Evolutionary conservation across 37 sponge, comb jelly and placozoan species (phyloP).

Genomic region (Aplysina aerophoba): DNA sequence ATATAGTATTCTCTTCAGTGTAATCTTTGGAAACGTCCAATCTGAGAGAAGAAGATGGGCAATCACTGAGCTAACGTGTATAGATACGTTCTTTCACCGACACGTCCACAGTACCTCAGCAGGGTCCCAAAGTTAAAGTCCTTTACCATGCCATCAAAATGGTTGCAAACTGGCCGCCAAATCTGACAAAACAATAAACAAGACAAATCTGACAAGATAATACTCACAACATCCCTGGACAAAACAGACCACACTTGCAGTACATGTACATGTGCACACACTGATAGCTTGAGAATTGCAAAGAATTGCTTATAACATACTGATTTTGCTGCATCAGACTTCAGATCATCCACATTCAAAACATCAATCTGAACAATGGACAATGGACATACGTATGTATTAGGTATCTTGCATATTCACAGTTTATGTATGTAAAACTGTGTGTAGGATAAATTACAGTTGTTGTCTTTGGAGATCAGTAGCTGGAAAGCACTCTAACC

Average conservation of each 20-base stretch:
- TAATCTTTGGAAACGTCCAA: constrained; percentile 87
- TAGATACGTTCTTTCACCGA: not conserved
- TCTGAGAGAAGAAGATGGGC: constrained; percentile 44
- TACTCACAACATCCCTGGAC: too few species aligned
- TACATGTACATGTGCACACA: too few species aligned
- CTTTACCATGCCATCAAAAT: constrained; percentile 74
- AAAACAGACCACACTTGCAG: too few species aligned
- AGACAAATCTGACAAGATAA: too few species aligned
- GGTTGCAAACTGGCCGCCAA: constrained; percentile 87
- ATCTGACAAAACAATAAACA: constrained; percentile 28
- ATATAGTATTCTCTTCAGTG: constrained; percentile 81
- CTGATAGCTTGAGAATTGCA: too few species aligned
- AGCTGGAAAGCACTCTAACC: too few species aligned
- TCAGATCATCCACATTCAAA: constrained; percentile 68
- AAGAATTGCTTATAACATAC: too few species aligned
- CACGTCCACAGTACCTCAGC: constrained; percentile 55
- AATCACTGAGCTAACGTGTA: not conserved
- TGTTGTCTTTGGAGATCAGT: too few species aligned
- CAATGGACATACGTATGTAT: not conserved
- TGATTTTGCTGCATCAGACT: constrained; percentile 71
- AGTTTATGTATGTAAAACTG: not conserved
- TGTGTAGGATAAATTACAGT: too few species aligned
- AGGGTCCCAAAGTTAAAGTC: constrained; percentile 94
- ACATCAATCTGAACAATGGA: constrained; percentile 63
- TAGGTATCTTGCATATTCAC: not conserved